Evolutionary conservation across 2,888 invertebrate genomes (phyloP).

Genomic region (Punctoribates punctum): DNA sequence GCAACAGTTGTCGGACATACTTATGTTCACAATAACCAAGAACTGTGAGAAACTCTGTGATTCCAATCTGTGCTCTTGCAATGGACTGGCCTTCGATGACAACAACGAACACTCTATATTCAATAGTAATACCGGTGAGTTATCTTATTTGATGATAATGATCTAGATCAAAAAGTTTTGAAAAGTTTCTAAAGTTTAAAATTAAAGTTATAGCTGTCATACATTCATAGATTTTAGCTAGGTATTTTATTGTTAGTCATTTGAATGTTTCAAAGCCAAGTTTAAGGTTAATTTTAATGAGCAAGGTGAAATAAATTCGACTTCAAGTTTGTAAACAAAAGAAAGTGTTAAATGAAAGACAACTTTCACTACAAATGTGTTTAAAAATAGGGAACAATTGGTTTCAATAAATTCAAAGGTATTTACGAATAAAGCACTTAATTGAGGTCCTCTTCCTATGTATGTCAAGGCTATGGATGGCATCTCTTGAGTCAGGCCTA

Average conservation of each 20-base stretch:
- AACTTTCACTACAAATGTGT: background rate
- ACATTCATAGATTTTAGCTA: no score
- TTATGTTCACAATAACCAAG: conserved; percentile 31
- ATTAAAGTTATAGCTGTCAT: no score
- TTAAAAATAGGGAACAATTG: no score
- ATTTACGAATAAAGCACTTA: no score
- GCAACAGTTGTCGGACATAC: conserved; percentile 25
- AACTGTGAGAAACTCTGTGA: background rate
- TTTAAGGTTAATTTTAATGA: no score
- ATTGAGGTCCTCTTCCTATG: no score
- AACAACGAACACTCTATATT: conserved; percentile 26
- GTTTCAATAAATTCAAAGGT: no score
- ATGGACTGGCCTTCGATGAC: conserved; percentile 18
- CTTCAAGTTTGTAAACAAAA: background rate
- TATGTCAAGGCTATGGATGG: conserved; percentile 41
- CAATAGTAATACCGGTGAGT: conserved; percentile 35
- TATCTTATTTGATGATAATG: background rate
- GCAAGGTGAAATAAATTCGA: no score
- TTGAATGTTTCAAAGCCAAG: no score
- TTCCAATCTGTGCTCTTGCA: background rate
- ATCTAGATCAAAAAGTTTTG: no score
- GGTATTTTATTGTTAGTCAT: no score
- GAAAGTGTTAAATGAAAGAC: background rate
- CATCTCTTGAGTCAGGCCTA: conserved; percentile 32
- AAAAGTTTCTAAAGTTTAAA: no score